A percentile compares a stretch with the other conserved stretches of the same genome.
Conservation (phyloP, 2,888 invertebrate genomes). For the Netelia inedita region DNA sequence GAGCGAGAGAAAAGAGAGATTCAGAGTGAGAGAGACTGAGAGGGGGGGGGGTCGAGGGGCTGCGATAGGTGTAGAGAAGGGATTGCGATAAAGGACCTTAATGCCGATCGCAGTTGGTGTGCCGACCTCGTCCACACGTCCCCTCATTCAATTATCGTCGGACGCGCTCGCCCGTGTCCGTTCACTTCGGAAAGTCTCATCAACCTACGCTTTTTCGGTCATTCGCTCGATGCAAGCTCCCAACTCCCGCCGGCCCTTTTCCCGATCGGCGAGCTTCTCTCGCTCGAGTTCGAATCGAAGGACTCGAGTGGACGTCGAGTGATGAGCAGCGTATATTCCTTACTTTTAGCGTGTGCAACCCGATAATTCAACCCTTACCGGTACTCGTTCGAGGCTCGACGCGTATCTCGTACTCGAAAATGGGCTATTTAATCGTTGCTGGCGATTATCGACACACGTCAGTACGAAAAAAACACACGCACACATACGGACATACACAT, state of each 20-base stretch:
- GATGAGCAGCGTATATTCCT: too few species aligned
- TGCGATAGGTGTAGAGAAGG: conserved; percentile 2
- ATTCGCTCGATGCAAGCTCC: conserved; percentile 44
- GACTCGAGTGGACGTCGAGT: neutral
- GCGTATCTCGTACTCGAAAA: neutral
- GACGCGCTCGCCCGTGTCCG: conserved; percentile 75
- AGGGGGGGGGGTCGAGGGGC: neutral
- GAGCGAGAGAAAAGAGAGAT: conserved; percentile 12
- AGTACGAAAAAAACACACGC: too few species aligned
- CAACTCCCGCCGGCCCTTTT: conserved; percentile 7
- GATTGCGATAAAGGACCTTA: conserved; percentile 74
- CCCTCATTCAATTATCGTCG: conserved; percentile 80
- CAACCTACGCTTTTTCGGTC: conserved; percentile 54
- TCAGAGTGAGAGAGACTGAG: neutral
- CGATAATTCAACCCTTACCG: too few species aligned
- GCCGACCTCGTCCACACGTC: conserved; percentile 78
- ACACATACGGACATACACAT: too few species aligned
- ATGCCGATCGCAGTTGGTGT: conserved; percentile 75
- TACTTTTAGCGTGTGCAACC: too few species aligned
- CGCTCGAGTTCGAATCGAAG: conserved; percentile 4
- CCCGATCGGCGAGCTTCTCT: neutral
- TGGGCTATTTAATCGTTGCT: neutral
- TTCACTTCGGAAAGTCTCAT: conserved; percentile 69
- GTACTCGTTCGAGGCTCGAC: neutral
- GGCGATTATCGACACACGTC: too few species aligned